Percentiles rank a stretch among this genome's conserved stretches.
phyloP scores from a whole-genome alignment of 2,797 vertebrate genomes.

The Triplophysa yarkandensis region DNA sequence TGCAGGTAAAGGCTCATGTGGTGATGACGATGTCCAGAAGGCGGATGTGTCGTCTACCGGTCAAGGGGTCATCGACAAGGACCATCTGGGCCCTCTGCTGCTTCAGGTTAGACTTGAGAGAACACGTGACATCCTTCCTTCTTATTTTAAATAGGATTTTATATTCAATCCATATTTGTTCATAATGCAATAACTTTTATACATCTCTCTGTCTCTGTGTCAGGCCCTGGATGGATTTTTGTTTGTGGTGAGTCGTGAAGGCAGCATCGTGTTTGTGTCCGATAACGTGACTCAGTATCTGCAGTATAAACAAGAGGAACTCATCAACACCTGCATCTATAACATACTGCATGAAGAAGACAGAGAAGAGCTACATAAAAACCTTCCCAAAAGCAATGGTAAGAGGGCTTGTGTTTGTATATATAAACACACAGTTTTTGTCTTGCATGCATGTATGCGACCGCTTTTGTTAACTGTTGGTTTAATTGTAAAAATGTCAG shows the following conservation, averaged over 20 bases:
- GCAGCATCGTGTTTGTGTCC: slow-evolving; percentile 96
- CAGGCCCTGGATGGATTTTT: slow-evolving; percentile 97
- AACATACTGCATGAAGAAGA: slow-evolving; percentile 95
- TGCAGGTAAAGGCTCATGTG: slow-evolving; percentile 88
- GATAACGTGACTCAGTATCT: slow-evolving; percentile 98
- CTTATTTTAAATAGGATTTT: neutral
- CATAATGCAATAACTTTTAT: neutral
- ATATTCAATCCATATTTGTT: neutral
- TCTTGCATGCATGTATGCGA: neutral
- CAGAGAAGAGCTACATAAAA: slow-evolving; percentile 93
- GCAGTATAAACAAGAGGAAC: slow-evolving; percentile 96
- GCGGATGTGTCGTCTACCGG: slow-evolving; percentile 98
- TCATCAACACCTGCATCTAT: slow-evolving; percentile 96
- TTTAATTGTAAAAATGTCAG: too few relatives aligned
- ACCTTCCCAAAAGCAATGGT: slow-evolving; percentile 93
- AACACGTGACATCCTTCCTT: neutral
- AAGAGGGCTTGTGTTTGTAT: slow-evolving; percentile 38
- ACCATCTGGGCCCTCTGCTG: slow-evolving; percentile 93
- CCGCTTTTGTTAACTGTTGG: neutral
- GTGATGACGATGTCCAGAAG: slow-evolving; percentile 97
- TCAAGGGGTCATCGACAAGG: slow-evolving; percentile 98
- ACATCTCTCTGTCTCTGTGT: slow-evolving; percentile 1
- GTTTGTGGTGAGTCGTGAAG: slow-evolving; percentile 97
- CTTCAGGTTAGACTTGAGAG: slow-evolving; percentile 83
- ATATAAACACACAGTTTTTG: neutral